Evolutionary conservation across 2,888 invertebrate genomes (phyloP), one percentile per base, ranked within the genome.

Genomic region (Calephelis perditalis): DNA sequence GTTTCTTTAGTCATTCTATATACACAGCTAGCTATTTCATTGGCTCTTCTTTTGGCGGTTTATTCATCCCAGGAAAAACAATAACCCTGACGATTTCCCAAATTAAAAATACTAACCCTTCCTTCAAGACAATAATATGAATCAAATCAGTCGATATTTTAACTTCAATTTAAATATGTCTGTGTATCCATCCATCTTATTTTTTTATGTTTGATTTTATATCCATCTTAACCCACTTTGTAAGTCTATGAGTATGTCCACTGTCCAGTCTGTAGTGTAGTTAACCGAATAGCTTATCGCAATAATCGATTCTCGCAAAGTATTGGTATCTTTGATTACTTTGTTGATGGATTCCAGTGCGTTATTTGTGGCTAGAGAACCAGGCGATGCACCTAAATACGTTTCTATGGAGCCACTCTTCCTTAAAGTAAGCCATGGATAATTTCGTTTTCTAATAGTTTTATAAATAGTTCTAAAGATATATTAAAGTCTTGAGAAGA

Each of bases 241-340:
- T n/a, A 46, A n/a, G 15, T 15, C 15, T 15, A 15, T n/a, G n/a
- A n/a, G n/a, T n/a, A n/a, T 15, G 15, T 15, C 46, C 46, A n/a
- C 4, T 46, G n/a, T n/a, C 46, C 46, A 12, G 46, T 46, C 12
- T 46, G 46, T 11, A n/a, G n/a, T 15, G 15, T 15, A n/a, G 3
- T 46, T 46, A 46, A 46, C 11, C 46, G n/a, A 46, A 46, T 46
- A 46, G 46, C 46, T 46, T 46, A 6, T 12, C 3, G 46, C n/a
- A n/a, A 46, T n/a, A 46, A 46, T 46, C 46, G 46, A 46, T 46
- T 46, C 46, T 46, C n/a, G 46, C 43, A 15, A 56, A n/a, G 36
- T 56, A 43, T 56, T 56, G 37, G 37, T 37, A 56, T 56, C 43
- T 56, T 56, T 40, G 43, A 40, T 43, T 56, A 55, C 55, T 52